Evolutionary conservation across 2,113 vertebrate genomes (phyloP).

Genomic region (Psittacara wagleri): DNA sequence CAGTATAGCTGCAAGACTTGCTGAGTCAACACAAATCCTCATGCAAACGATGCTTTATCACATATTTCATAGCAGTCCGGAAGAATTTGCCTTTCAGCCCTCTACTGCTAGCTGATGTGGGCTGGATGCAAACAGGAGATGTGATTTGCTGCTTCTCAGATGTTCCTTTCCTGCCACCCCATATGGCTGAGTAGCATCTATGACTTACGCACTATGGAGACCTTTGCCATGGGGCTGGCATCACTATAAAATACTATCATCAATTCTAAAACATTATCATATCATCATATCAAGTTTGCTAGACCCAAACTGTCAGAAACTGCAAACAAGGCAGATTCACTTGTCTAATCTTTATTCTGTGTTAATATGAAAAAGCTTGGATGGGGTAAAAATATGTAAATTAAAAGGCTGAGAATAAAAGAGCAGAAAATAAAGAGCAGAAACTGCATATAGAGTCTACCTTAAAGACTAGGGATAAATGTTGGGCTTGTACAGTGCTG

Average conservation of each 20-base stretch:
- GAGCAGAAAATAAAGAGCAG: neutral
- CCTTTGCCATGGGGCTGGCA: neutral
- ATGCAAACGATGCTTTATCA: neutral
- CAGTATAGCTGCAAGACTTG: neutral
- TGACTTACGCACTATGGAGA: neutral
- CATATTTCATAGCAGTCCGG: neutral
- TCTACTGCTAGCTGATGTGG: neutral
- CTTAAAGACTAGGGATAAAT: neutral
- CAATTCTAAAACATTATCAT: neutral
- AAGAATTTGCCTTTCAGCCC: neutral
- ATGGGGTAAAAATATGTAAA: neutral
- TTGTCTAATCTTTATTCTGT: neutral
- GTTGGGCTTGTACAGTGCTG: neutral
- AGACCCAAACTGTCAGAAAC: neutral
- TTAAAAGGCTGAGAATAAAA: neutral
- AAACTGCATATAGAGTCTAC: neutral
- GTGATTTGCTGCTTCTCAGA: neutral
- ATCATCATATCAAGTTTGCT: neutral
- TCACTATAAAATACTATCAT: neutral
- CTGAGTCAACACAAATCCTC: neutral
- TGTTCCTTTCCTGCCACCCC: conserved; percentile 1
- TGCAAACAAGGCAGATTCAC: neutral
- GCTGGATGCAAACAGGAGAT: conserved; percentile 4
- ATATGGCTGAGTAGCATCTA: neutral
- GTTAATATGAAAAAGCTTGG: neutral